Percentiles rank a stretch among this genome's conserved stretches.
Evolutionary conservation across 2,113 vertebrate species (phyloP).

Genomic region (Fregetta grallaria): DNA sequence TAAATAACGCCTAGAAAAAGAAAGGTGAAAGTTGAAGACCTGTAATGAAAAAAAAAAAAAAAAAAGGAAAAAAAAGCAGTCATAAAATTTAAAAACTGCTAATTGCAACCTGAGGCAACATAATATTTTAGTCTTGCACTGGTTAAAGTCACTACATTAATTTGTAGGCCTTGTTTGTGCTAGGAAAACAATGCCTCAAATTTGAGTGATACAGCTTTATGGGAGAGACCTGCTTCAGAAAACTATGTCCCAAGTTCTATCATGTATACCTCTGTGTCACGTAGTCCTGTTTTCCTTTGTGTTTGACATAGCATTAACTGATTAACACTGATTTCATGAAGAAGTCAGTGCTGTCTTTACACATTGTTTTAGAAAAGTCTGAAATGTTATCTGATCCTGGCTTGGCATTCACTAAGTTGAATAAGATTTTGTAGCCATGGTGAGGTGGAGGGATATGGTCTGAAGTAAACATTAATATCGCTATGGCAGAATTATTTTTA

Average conservation of each 20-base stretch:
- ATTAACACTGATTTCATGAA: neutral
- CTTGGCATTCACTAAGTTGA: neutral
- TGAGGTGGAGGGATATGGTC: neutral
- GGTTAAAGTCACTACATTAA: neutral
- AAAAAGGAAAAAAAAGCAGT: neutral
- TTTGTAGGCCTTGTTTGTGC: neutral
- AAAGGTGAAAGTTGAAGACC: neutral
- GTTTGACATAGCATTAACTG: neutral
- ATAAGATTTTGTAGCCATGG: neutral
- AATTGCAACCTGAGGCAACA: rapidly evolving
- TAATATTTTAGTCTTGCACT: neutral
- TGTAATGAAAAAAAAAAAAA: neutral
- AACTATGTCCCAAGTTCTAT: neutral
- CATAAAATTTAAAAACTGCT: neutral
- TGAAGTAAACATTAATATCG: neutral
- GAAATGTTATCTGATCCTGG: neutral
- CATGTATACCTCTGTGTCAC: neutral
- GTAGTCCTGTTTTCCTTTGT: neutral
- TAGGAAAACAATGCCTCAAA: neutral
- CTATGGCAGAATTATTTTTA: neutral
- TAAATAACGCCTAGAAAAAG: neutral
- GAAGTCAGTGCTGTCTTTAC: neutral
- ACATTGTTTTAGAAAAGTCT: neutral
- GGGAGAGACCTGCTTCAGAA: neutral
- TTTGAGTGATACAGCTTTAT: neutral